Evolutionary conservation across 2,797 vertebrate species (phyloP).

Genomic region (Typhlichthys subterraneus): DNA sequence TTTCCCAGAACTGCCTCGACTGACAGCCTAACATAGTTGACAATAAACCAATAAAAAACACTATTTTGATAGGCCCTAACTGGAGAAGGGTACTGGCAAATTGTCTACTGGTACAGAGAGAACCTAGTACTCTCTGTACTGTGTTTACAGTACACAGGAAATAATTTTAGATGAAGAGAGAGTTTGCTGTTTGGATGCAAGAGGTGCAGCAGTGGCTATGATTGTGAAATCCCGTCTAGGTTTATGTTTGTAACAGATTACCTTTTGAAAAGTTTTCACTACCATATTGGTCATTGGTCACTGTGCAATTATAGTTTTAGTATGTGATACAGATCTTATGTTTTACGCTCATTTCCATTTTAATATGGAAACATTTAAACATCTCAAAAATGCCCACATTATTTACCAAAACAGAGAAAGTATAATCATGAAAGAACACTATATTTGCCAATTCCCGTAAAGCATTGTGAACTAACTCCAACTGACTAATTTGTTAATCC

Average conservation of each 20-base stretch:
- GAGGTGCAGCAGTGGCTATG: conserved; percentile 37
- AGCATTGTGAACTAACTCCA: too few relatives aligned
- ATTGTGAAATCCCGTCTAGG: conserved; percentile 53
- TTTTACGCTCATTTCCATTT: neutral
- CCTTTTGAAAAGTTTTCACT: conserved; percentile 1
- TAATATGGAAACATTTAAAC: conserved; percentile 7
- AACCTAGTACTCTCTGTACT: neutral
- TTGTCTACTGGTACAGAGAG: too few relatives aligned
- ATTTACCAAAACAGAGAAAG: neutral
- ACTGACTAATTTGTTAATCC: too few relatives aligned
- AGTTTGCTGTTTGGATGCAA: conserved; percentile 38
- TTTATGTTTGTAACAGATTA: conserved; percentile 22
- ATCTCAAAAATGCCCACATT: conserved; percentile 30
- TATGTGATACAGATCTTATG: too few relatives aligned
- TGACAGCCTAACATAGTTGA: neutral
- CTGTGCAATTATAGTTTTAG: neutral
- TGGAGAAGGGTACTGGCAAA: neutral
- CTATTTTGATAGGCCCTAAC: neutral
- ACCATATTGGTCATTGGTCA: neutral
- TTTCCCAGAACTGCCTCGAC: neutral
- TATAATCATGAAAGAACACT: too few relatives aligned
- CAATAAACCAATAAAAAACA: neutral
- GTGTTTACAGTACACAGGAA: neutral
- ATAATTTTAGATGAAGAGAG: conserved; percentile 42
- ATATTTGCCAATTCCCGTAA: too few relatives aligned